Evolutionary conservation across 2,113 vertebrate genomes (phyloP), one percentile per base, ranked within the genome.

Genomic region (Budorcas taxicolor): DNA sequence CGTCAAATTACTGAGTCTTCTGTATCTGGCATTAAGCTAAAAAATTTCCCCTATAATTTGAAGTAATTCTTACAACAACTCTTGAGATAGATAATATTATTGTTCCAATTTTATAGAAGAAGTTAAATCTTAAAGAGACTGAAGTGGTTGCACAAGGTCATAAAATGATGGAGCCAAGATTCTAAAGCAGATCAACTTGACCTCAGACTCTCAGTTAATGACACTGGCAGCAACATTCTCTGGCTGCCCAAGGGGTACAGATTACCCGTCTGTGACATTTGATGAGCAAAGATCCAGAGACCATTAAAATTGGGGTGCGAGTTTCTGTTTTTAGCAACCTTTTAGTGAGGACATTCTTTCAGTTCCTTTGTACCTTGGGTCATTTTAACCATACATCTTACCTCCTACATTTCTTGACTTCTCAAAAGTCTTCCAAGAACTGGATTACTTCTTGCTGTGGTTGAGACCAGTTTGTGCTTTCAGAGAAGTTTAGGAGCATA

Each of bases 21-120:
- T 74, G 5, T 29, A 16, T 62, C 64, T 62, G 27, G 9, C 8
- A 33, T 17, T 62, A 23, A 33, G 12, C 43, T 91, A 71, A 67
- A 74, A 40, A 62, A 3, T 55, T 85, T 74, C n/a, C 33, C 36
- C 10, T 91, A 9, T 57, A 81, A 85, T 76, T 83, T 89, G 84
- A n/a, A 50, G 31, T 47, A 57, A 87, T 94, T 16, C 43, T 88
- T 91, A 12, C 43, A 90, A 55, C 17, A 62, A 47, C 60, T 78
- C 33, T 55, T 64, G 25, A 74, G 80, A 14, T 90, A 91, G 23
- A 36, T 78, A 31, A 10, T 31, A 50, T 45, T 91, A 57, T 81
- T 52, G 95, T 67, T 91, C 17, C 17, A 76, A 36, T 76, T 93
- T 97, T 91, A 93, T 31, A 82, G 50, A 76, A 6, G 62, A 92